Evolutionary conservation across 2,888 invertebrate genomes (phyloP).

Genomic region (Amblyjoppa proteus): DNA sequence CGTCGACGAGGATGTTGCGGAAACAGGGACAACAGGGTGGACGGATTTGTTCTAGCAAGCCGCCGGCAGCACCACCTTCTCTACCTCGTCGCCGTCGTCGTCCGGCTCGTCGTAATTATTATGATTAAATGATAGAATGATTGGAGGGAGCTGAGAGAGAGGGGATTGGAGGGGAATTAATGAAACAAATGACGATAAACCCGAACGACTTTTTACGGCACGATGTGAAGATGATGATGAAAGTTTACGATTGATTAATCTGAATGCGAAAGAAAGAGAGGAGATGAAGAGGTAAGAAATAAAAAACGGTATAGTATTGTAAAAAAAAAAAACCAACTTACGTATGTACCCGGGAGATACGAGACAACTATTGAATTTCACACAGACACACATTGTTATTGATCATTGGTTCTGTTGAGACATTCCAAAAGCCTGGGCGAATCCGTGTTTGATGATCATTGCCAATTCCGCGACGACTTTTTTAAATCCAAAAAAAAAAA

Average conservation of each 20-base stretch:
- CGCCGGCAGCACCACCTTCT: slow-evolving; percentile 35
- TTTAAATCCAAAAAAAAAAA: slow-evolving; percentile 23
- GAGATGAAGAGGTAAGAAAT: slow-evolving; percentile 31
- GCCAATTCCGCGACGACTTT: slow-evolving; percentile 57
- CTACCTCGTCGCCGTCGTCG: slow-evolving; percentile 50
- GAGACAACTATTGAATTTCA: slow-evolving; percentile 62
- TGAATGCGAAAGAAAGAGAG: slow-evolving; percentile 26
- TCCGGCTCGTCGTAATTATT: slow-evolving; percentile 59
- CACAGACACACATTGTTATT: slow-evolving; percentile 59
- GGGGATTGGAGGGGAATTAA: slow-evolving; percentile 13
- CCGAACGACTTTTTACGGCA: slow-evolving; percentile 41
- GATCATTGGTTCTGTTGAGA: slow-evolving; percentile 75
- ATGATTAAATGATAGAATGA: slow-evolving; percentile 44
- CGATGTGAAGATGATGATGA: slow-evolving; percentile 17
- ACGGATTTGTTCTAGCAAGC: slow-evolving; percentile 16
- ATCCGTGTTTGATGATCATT: slow-evolving; percentile 67
- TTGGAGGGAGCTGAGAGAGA: slow-evolving; percentile 1
- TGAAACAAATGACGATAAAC: slow-evolving; percentile 35
- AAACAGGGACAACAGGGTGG: slow-evolving; percentile 52
- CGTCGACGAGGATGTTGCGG: slow-evolving; percentile 54
- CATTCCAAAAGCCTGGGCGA: slow-evolving; percentile 79
- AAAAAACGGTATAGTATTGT: slow-evolving; percentile 51
- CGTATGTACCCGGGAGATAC: slow-evolving; percentile 53
- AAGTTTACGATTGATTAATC: slow-evolving; percentile 16
- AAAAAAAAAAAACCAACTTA: slow-evolving; percentile 38